phyloP scores from a whole-genome alignment of 2,113 vertebrate species.

The Bostrychus sinensis region DNA sequence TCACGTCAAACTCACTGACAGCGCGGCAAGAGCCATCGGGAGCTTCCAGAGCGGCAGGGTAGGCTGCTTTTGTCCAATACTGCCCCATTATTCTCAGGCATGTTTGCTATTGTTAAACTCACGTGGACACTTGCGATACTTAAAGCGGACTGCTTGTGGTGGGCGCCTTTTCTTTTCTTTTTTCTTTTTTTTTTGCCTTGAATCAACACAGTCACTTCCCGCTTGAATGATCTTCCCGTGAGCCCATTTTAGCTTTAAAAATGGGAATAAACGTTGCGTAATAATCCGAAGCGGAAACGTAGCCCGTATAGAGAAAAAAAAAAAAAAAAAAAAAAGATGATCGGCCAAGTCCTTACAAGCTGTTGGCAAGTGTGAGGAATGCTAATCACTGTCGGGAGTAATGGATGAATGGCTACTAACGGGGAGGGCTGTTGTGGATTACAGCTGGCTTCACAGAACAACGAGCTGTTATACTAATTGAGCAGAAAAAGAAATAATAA shows the following conservation, averaged over 20 bases:
- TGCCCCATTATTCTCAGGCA: not conserved
- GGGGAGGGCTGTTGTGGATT: not conserved
- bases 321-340: not conserved
- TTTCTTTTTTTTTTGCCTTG: not conserved
- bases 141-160: too few species aligned
- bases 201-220: not conserved
- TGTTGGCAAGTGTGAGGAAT: constrained; percentile 33
- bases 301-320: constrained; percentile 12
- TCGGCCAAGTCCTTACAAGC: constrained; percentile 1
- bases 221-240: not conserved
- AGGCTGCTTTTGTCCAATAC: constrained; percentile 15
- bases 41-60: constrained; percentile 84
- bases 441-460: not conserved
- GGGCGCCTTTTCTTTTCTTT: not conserved
- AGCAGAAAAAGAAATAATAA: not conserved
- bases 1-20: constrained; percentile 93
- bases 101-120: too few species aligned
- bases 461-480: not conserved
- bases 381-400: constrained; percentile 15
- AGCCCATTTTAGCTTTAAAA: not conserved
- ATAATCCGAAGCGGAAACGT: constrained; percentile 43
- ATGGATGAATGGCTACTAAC: constrained; percentile 13
- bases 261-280: constrained; percentile 1
- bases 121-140: not conserved
- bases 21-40: constrained; percentile 86